Base-by-base conservation (phyloP, 2,888 invertebrate species). In the Lasioglossum morio region DNA sequence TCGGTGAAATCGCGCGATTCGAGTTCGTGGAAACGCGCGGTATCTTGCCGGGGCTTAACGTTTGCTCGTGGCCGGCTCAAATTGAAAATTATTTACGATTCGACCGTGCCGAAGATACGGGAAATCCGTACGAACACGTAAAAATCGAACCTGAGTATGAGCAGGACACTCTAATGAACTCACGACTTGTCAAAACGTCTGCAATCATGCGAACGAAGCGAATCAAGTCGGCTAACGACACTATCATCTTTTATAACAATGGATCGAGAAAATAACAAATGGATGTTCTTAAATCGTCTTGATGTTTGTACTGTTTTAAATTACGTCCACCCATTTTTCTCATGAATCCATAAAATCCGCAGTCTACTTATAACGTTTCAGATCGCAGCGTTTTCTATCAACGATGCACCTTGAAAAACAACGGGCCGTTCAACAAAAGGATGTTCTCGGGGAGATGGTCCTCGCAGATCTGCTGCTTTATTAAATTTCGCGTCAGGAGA, bases 401-500 rank as follows among this genome's bases (percentile, higher is more conserved):
- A 53, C 0, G 23, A 53, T 23, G 23, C 53, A 53, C 23, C 23
- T 53, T 23, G 23, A 53, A 2, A 19, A 53, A 53, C 53, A 53
- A 53, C 23, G 8, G 23, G 8, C 23, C 53, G 23, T 23, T 8
- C 53, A 8, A 7, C 23, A 23, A 53, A 83, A 75, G 60, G 63
- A 63, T 66, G 48, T 78, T 74, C 34, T 37, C 72, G 60, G 19
- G 46, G 14, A 84, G 85, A 85, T 85, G 84, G 79, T n/a, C 57
- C 63, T n/a, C n/a, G 19, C 75, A 79, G 85, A 85, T 85, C 72
- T 46, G 74, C 76, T 66, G 75, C 79, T 81, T 85, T 85, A 83
- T 82, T 79, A 85, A 87, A 87, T 85, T 87, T 79, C 78, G 85
- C 85, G 77, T 82, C 85, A 82, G 79, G 79, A 85, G 86, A 87